Evolutionary conservation across 2,797 vertebrate species (phyloP), one percentile per base, ranked within the genome.

Genomic region (Tapirus indicus): DNA sequence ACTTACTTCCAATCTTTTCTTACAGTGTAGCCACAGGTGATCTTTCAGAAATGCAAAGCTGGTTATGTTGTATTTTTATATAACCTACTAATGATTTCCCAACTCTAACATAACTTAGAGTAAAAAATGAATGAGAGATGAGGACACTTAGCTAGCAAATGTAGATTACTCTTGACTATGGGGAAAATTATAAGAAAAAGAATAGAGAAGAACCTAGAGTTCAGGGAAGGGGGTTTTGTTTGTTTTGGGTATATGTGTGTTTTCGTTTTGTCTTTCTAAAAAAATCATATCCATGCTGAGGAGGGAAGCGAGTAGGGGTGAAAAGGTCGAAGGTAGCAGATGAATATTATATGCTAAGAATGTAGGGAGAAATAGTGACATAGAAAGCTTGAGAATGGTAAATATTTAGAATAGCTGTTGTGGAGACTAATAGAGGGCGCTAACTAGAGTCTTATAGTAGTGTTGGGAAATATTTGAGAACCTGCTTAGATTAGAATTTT

Each of bases 161-260:
- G 7, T 69, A 54, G n/a, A 69, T 49, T 49, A 58, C 17, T 38
- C 38, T 78, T 68, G 60, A 86, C 60, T 54, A 10, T 35, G 62
- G 41, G 52, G 52, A 71, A 88, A 62, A 52, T 47, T 56, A 77
- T 52, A 92, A 62, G 44, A 52, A 69, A 10, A 79, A 38, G 25
- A 94, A 44, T 38, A 90, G 47, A 78, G 49, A 94, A 80, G 41
- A 88, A 94, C 27, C 18, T 94, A n/a, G 32, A 29, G 52, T 79
- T 79, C 64, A 87, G 35, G 29, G 49, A 44, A 68, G 12, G 25
- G 38, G 41, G n/a, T 71, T 71, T 79, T 93, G 32, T 93, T 71
- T 87, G 12, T 79, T 69, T 87, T 38, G 25, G 14, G 7, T 62
- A 32, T 44, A 21, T 86, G 47, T 44, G 10, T 77, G 13, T 93